phyloP scores from a whole-genome alignment of 2,888 invertebrate genomes.

The Thyatira batis region DNA sequence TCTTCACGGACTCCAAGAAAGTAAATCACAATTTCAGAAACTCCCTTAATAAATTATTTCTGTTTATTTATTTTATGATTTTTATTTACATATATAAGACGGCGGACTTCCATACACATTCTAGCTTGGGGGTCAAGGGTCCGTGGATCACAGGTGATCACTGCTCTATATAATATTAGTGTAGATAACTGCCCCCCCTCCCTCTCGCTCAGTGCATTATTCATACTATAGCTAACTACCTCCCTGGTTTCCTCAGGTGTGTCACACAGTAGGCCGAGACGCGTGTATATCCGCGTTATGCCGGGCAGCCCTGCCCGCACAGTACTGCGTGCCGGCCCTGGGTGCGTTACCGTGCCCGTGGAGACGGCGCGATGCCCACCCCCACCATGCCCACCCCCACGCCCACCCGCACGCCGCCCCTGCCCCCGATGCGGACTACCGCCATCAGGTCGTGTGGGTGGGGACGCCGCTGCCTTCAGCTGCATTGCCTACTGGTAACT shows the following conservation, averaged over 20 bases:
- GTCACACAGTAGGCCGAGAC: slow-evolving; percentile 88
- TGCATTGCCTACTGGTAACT: slow-evolving; percentile 85
- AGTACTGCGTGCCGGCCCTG: slow-evolving; percentile 95
- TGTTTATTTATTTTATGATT: too few species aligned
- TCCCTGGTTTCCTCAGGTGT: slow-evolving; percentile 54
- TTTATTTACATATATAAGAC: too few species aligned
- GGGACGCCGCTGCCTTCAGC: slow-evolving; percentile 96
- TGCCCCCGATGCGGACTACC: slow-evolving; percentile 86
- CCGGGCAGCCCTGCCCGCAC: slow-evolving; percentile 97
- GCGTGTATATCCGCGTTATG: slow-evolving; percentile 97
- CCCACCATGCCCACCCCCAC: slow-evolving; percentile 85
- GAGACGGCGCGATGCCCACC: slow-evolving; percentile 88
- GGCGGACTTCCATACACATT: too few species aligned
- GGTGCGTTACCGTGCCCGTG: slow-evolving; percentile 94
- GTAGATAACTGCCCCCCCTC: too few species aligned
- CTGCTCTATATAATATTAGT: too few species aligned
- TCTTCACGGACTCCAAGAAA: too few species aligned
- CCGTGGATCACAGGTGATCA: too few species aligned
- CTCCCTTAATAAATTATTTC: too few species aligned
- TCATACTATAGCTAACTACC: too few species aligned
- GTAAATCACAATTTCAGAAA: too few species aligned
- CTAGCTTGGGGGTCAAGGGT: too few species aligned
- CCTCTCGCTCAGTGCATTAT: too few species aligned
- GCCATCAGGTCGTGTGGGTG: slow-evolving; percentile 98
- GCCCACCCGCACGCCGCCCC: slow-evolving; percentile 89